These are phyloP conservation scores for Andrena marginata DNA, from an alignment of 2,888 invertebrate species.

Conservation along the genomic window DNA sequence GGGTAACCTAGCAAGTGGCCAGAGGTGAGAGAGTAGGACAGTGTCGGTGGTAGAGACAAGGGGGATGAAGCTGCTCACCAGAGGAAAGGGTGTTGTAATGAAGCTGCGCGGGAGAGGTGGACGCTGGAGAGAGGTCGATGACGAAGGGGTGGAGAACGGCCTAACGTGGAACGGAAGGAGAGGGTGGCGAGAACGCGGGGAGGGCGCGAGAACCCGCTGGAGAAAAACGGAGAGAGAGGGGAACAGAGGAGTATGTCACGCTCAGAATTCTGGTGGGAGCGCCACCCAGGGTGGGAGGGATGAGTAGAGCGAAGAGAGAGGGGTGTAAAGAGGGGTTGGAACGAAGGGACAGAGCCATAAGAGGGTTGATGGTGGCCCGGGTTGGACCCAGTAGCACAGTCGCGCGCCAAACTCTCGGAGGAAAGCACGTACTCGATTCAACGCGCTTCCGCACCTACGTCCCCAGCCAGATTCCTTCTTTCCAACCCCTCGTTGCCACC, in stretches of 20 bases:
- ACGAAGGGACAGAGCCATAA: slow-evolving; percentile 81
- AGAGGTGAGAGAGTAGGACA: slow-evolving; percentile 67
- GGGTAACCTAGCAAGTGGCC: slow-evolving; percentile 69
- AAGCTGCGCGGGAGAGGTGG: slow-evolving; percentile 67
- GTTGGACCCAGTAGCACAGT: slow-evolving; percentile 83
- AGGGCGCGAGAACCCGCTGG: slow-evolving; percentile 23
- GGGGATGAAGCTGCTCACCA: slow-evolving; percentile 67
- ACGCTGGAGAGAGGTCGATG: slow-evolving; percentile 55
- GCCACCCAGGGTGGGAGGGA: slow-evolving; percentile 37
- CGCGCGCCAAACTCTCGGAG: slow-evolving; percentile 83
- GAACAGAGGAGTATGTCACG: slow-evolving; percentile 59
- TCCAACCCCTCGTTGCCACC: background rate
- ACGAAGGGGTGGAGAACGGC: slow-evolving; percentile 59
- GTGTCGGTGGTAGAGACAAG: slow-evolving; percentile 56
- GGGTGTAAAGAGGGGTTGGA: slow-evolving; percentile 66
- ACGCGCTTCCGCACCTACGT: slow-evolving; percentile 64
- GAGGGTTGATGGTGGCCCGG: slow-evolving; percentile 83
- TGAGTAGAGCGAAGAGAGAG: slow-evolving; percentile 56
- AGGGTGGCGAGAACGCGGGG: slow-evolving; percentile 11
- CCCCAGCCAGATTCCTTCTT: slow-evolving; percentile 34
- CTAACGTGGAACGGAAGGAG: slow-evolving; percentile 48
- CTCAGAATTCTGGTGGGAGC: slow-evolving; percentile 65
- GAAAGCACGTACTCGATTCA: slow-evolving; percentile 77
- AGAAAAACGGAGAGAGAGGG: slow-evolving; percentile 43
- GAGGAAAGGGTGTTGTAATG: slow-evolving; percentile 78